Evolutionary conservation across 2,888 invertebrate genomes (phyloP), one percentile per base, ranked within the genome.

Genomic region (Agrotis segetum): DNA sequence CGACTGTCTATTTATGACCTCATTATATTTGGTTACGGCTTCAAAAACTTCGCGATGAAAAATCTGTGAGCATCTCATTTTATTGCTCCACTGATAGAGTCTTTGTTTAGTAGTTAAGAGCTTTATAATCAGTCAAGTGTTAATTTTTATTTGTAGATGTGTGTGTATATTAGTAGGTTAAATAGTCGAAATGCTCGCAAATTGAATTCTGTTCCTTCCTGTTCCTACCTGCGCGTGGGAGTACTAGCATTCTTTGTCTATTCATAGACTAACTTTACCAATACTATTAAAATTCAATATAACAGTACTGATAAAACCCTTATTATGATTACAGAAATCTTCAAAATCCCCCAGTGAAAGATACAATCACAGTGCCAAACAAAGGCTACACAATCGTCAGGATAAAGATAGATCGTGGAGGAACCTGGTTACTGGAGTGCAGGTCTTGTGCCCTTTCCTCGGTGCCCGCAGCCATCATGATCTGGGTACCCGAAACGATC

Each of bases 281-380:
- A n/a, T 0, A 34, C 34, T 34, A 34, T 7, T 34, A 7, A 34
- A 34, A 13, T 21, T 24, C 3, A 4, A 17, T 34, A 6, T 0
- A 19, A 34, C 59, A 19, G 16, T 14, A n/a, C 40, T 58, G 9
- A 47, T 11, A 1, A 0, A 24, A 19, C 5, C 2, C 3, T 24
- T 49, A 13, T n/a, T 7, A 17, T 3, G 21, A 77, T 91, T 89
- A 65, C 89, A 96, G 97, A 73, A 97, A 97, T 83, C 84, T 96
- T 0, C 85, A 89, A 66, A 94, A 95, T 73, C 96, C 97, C 0
- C 96, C 97, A 0, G 84, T 92, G 16, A 97, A 97, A 84, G 97
- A 97, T 85, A 97, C 97, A 1, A 93, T 97, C 29, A 93, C 94
- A 0, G 97, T 97, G 1, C 97, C 97, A 0, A 97, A 97, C 81